These are phyloP conservation scores for Leptinotarsa tumamoca DNA, from an alignment of 2,888 invertebrate genomes.

Conservation along the genomic window DNA sequence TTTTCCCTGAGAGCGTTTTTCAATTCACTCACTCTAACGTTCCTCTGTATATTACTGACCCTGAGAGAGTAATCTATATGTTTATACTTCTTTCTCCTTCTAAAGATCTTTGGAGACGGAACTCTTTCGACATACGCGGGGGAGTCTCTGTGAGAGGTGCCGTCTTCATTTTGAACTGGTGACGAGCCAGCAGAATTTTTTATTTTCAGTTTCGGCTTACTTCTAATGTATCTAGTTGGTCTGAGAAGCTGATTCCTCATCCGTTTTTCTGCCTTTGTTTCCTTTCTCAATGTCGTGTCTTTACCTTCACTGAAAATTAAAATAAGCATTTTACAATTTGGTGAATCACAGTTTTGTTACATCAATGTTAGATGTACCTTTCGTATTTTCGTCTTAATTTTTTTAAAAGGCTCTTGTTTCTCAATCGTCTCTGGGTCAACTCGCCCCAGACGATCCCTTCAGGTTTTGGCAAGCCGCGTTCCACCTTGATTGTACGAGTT, in stretches of 20 bases:
- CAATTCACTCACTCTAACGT: conserved; percentile 79
- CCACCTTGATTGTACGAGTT: conserved; percentile 77
- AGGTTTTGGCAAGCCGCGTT: conserved; percentile 74
- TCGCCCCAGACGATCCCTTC: conserved; percentile 84
- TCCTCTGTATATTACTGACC: conserved; percentile 80
- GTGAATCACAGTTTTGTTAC: neutral
- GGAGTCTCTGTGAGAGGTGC: neutral
- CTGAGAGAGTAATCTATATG: conserved; percentile 71
- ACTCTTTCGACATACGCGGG: conserved; percentile 39
- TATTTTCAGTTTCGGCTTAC: neutral
- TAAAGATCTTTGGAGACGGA: conserved; percentile 28
- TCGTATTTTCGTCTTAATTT: conserved; percentile 77
- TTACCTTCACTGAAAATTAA: conserved; percentile 33
- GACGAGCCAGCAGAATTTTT: neutral
- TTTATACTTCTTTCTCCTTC: conserved; percentile 36
- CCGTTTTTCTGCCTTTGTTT: conserved; percentile 12
- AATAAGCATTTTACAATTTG: neutral
- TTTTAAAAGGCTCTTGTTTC: conserved; percentile 79
- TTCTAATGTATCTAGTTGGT: conserved; percentile 6
- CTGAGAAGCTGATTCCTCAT: conserved; percentile 5
- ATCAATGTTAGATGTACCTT: conserved; percentile 66
- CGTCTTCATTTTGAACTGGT: neutral
- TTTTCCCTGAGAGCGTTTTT: conserved; percentile 80
- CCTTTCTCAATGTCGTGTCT: conserved; percentile 33
- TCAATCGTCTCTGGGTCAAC: conserved; percentile 78